A percentile compares a stretch with the other conserved stretches of the same genome.
Conservation (phyloP, 35 echinoderm and acorn worm genomes). For the Strongylocentrotus purpuratus region DNA sequence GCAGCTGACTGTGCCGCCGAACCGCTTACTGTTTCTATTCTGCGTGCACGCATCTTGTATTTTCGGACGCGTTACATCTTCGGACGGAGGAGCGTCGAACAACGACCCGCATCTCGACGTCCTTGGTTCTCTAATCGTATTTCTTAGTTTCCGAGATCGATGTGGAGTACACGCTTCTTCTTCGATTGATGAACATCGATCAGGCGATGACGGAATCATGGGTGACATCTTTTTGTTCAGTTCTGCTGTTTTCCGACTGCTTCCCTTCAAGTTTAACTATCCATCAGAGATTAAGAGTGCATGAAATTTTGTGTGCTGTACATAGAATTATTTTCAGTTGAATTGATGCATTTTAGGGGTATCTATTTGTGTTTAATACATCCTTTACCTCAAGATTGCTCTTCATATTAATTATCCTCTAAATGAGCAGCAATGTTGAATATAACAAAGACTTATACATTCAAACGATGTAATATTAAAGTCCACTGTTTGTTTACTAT, state of each 20-base stretch:
- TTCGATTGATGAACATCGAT: slow-evolving; percentile 31
- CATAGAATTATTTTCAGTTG: neutral
- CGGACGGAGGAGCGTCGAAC: neutral
- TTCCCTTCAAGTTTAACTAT: neutral
- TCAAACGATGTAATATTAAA: no score
- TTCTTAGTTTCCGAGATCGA: slow-evolving; percentile 20
- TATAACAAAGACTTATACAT: no score
- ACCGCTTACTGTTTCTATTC: neutral
- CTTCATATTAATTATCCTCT: no score
- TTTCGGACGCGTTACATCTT: neutral
- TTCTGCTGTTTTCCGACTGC: neutral
- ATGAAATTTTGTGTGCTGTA: neutral
- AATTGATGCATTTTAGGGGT: neutral
- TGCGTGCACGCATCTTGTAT: neutral
- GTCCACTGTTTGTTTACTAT: no score
- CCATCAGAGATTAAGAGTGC: neutral
- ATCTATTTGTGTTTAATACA: no score
- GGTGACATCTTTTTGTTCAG: neutral
- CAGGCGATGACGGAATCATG: slow-evolving; percentile 2
- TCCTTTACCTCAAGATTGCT: no score
- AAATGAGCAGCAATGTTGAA: no score
- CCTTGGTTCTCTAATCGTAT: neutral
- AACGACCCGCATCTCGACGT: neutral
- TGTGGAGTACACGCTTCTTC: neutral
- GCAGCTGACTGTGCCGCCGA: neutral